Percentiles rank a stretch among this genome's conserved stretches.
Evolutionary conservation across 2,113 vertebrate species (phyloP).

Genomic region (Machaerirhynchus nigripectus): DNA sequence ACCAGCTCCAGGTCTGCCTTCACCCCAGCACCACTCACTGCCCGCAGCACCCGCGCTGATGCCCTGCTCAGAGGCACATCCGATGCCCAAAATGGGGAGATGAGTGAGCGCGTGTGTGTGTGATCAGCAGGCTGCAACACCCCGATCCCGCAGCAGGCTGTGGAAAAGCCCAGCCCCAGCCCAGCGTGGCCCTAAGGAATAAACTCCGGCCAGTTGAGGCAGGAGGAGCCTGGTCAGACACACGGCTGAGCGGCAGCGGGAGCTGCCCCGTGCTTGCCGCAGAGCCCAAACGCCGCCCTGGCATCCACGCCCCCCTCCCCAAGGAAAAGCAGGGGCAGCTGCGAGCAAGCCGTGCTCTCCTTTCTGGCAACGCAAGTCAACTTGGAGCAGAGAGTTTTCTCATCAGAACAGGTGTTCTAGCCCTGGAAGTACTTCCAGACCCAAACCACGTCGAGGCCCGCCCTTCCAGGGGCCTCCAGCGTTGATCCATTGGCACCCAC

Average conservation of each 20-base stretch:
- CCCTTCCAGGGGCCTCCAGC: background rate
- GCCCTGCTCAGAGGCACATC: background rate
- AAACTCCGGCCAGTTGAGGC: background rate
- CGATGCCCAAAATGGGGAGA: background rate
- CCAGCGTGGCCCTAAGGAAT: background rate
- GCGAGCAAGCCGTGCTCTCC: background rate
- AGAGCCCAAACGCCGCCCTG: background rate
- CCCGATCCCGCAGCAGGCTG: background rate
- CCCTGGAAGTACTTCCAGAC: background rate
- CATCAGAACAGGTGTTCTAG: background rate
- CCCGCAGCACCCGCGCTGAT: accelerated
- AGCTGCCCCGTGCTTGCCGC: background rate
- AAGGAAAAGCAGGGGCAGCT: too few relatives aligned
- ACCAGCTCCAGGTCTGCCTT: background rate
- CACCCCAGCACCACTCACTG: background rate
- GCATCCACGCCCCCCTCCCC: background rate
- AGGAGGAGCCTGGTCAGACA: background rate
- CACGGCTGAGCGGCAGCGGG: background rate
- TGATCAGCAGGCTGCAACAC: background rate
- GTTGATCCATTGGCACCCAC: background rate
- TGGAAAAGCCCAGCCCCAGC: background rate
- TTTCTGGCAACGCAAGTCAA: background rate
- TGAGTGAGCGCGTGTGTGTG: background rate
- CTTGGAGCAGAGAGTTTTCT: background rate
- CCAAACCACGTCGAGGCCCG: background rate